phyloP scores from a whole-genome alignment of 2,888 invertebrate genomes.

The Polietes domitor region DNA sequence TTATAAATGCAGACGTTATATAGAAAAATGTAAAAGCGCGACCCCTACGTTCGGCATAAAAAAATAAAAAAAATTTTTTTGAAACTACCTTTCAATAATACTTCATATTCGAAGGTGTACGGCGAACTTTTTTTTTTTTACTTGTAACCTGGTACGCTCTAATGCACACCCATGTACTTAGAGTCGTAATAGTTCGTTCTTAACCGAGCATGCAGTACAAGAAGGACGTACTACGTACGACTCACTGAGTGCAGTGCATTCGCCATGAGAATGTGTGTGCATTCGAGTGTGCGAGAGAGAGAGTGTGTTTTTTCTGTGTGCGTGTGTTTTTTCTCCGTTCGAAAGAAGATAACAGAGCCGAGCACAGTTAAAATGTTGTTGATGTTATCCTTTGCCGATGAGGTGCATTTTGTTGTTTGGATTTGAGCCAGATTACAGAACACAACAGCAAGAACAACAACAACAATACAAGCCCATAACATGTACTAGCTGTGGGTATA shows the following conservation, averaged over 20 bases:
- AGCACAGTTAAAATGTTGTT: conserved; percentile 29
- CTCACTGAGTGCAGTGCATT: background rate
- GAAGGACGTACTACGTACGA: background rate
- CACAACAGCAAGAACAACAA: background rate
- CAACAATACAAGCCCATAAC: background rate
- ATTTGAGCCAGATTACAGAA: conserved; percentile 30
- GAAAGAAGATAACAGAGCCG: conserved; percentile 43
- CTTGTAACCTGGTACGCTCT: no score
- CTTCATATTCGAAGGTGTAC: no score
- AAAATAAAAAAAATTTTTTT: no score
- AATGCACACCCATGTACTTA: no score
- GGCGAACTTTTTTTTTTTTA: no score
- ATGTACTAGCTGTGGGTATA: background rate
- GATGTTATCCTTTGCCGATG: conserved; percentile 35
- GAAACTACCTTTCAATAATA: no score
- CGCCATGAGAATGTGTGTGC: background rate
- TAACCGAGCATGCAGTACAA: no score
- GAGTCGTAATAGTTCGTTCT: no score
- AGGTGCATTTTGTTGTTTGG: conserved; percentile 6
- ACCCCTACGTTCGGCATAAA: no score
- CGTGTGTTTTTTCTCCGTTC: conserved; percentile 13
- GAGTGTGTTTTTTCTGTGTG: background rate
- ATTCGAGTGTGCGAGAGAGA: background rate
- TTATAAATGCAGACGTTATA: no score
- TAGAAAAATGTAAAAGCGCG: no score